These are phyloP conservation scores for Trachurus trachurus DNA, from an alignment of 2,797 vertebrate species.

Conservation along the genomic window DNA sequence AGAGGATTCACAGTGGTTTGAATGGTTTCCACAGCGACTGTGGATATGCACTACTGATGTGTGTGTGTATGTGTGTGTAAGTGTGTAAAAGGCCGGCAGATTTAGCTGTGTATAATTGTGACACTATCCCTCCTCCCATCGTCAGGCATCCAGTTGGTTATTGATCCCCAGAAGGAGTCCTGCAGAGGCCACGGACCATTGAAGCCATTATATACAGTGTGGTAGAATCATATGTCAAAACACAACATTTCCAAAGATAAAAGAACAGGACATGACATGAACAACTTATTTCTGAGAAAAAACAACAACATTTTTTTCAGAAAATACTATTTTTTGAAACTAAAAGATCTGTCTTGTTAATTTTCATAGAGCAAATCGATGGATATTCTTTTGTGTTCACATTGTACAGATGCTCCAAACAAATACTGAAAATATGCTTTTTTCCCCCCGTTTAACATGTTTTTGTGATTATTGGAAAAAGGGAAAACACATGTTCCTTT, in stretches of 20 bases:
- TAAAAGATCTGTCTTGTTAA: too few species aligned
- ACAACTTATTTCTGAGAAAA: background rate
- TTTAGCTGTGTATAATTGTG: constrained; percentile 33
- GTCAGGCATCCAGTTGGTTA: constrained; percentile 3
- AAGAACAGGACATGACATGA: background rate
- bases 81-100: constrained; percentile 21
- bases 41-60: constrained; percentile 23
- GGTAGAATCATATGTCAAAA: background rate
- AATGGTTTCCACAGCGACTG: constrained; percentile 78
- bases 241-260: background rate
- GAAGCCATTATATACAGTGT: background rate
- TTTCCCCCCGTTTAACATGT: too few species aligned
- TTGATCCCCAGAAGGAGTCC: constrained; percentile 53
- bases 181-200: constrained; percentile 31
- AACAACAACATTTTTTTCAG: background rate
- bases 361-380: too few species aligned
- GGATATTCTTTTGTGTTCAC: too few species aligned
- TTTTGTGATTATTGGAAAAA: background rate
- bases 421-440: too few species aligned
- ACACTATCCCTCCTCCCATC: constrained; percentile 13
- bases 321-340: background rate
- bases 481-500: too few species aligned
- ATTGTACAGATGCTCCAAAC: too few species aligned
- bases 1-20: constrained; percentile 57
- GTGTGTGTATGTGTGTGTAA: constrained; percentile 3